These are phyloP conservation scores for Allacma fusca DNA, from an alignment of 2,888 invertebrate species.

Conservation along the genomic window DNA sequence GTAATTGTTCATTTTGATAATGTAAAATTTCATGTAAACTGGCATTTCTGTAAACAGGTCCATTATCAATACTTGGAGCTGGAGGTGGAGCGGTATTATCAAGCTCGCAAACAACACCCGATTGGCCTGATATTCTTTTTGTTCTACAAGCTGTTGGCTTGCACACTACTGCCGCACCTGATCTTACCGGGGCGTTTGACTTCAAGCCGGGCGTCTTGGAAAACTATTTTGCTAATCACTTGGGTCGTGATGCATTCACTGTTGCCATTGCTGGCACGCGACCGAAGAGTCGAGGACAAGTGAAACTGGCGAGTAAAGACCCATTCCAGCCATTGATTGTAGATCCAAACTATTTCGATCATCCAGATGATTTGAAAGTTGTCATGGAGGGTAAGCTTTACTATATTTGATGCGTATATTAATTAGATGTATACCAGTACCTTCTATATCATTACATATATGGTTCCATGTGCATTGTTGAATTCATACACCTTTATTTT, in stretches of 20 bases:
- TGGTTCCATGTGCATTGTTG: no score
- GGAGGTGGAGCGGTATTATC: neutral
- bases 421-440: no score
- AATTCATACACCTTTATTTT: neutral
- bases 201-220: conserved; percentile 47
- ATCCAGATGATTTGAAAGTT: conserved; percentile 52
- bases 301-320: conserved; percentile 48
- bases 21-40: no score
- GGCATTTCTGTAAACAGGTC: neutral
- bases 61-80: neutral
- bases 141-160: conserved; percentile 24
- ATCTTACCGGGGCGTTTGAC: conserved; percentile 36
- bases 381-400: conserved; percentile 56
- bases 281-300: conserved; percentile 51
- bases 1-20: no score
- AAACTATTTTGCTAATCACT: conserved; percentile 51
- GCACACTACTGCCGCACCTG: neutral
- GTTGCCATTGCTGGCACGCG: conserved; percentile 49
- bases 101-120: neutral
- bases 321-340: conserved; percentile 50
- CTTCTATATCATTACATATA: no score
- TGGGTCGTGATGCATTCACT: conserved; percentile 53
- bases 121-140: conserved; percentile 56
- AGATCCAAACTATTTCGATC: conserved; percentile 54
- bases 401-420: no score